These are phyloP conservation scores for Cacatua alba DNA, from an alignment of 2,113 vertebrate species.

Conservation along the genomic window DNA sequence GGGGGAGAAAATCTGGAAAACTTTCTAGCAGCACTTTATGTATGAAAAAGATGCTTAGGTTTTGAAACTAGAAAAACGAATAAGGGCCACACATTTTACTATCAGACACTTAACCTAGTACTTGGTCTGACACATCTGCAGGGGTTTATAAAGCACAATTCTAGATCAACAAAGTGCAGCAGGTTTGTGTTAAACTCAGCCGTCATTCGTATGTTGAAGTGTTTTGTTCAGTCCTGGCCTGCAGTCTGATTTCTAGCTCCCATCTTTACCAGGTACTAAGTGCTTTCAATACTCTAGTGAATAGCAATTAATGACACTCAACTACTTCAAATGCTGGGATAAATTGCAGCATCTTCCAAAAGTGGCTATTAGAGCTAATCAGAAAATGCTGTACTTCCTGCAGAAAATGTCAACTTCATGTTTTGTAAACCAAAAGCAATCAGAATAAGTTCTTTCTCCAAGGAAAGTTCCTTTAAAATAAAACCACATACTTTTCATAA, in stretches of 20 bases:
- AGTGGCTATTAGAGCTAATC: conserved; percentile 71
- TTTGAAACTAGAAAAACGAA: background rate
- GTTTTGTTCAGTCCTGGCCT: conserved; percentile 32
- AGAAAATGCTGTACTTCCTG: conserved; percentile 68
- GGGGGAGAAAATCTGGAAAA: fast-evolving
- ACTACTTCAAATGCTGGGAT: conserved; percentile 53
- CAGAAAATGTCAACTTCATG: conserved; percentile 71
- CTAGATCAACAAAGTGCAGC: background rate
- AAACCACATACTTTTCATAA: background rate
- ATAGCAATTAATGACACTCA: conserved; percentile 67
- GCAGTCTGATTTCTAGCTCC: conserved; percentile 6
- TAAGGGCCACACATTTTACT: background rate
- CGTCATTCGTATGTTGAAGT: background rate
- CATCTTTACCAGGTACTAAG: conserved; percentile 47
- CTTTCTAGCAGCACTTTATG: background rate
- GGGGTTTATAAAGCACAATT: background rate
- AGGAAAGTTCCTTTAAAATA: conserved; percentile 36
- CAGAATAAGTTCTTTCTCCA: conserved; percentile 29
- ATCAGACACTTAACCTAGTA: background rate
- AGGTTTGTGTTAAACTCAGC: background rate
- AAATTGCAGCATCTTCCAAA: conserved; percentile 64
- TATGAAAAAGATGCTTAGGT: background rate
- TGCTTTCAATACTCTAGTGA: conserved; percentile 33
- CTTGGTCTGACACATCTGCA: background rate
- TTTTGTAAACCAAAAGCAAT: conserved; percentile 55